Conservation (phyloP, 92 coral and sea anemone genomes). For the Paramuricea clavata region DNA sequence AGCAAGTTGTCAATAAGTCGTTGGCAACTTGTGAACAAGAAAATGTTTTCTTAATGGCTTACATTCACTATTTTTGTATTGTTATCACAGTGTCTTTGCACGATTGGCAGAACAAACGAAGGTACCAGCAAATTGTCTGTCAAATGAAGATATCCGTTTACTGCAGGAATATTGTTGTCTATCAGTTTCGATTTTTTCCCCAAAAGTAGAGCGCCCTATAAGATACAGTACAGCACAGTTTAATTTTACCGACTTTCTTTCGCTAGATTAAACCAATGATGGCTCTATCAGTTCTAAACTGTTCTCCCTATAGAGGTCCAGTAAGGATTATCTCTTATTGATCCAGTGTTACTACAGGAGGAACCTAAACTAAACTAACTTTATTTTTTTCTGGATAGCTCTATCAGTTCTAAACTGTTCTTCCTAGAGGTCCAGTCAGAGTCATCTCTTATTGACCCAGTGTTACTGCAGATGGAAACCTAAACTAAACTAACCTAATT, state of each 20-base stretch:
- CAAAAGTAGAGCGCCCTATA: conserved; percentile 74
- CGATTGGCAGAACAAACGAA: conserved; percentile 73
- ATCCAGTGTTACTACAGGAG: background rate
- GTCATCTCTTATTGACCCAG: background rate
- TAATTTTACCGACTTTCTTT: no score
- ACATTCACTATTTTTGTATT: background rate
- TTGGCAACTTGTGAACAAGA: no score
- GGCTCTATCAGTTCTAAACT: background rate
- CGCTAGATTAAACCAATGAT: no score
- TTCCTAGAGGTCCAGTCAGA: no score
- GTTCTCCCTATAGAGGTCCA: background rate
- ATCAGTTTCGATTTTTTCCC: conserved; percentile 64
- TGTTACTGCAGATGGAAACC: background rate
- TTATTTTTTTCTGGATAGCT: no score
- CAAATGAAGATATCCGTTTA: conserved; percentile 77
- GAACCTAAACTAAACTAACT: background rate
- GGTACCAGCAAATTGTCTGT: conserved; percentile 72
- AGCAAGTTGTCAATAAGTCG: no score
- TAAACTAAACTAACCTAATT: background rate
- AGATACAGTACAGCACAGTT: background rate
- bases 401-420: no score
- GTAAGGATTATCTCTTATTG: no score
- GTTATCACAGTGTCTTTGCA: conserved; percentile 64
- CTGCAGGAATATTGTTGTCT: conserved; percentile 69
- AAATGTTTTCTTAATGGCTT: background rate